Conservation (phyloP, 2,888 invertebrate species). For the Torymus aiolomorphi region DNA sequence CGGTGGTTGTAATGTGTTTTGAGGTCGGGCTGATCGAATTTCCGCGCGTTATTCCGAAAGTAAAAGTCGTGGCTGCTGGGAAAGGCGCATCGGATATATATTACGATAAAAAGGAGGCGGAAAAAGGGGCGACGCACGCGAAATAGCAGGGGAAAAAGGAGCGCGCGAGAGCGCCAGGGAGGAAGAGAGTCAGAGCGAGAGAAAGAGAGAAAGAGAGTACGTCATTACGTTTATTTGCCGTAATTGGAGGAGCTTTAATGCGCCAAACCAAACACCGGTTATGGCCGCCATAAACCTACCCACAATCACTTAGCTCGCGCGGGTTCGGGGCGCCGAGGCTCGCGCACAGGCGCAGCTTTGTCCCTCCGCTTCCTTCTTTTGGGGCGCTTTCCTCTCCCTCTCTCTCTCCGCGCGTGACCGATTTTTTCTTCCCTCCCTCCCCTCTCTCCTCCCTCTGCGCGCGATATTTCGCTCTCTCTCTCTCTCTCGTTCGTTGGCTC, state of each 20-base stretch:
- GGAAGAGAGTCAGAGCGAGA: constrained; percentile 22
- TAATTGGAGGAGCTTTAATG: constrained; percentile 72
- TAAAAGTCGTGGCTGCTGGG: too few species aligned
- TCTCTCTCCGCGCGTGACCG: neutral
- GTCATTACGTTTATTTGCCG: constrained; percentile 72
- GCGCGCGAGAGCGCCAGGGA: constrained; percentile 29
- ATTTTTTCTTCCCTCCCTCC: constrained; percentile 4
- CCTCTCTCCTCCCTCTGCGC: neutral
- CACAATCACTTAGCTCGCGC: constrained; percentile 71
- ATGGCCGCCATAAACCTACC: constrained; percentile 73
- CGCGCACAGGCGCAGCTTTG: constrained; percentile 20
- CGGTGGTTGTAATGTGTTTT: too few species aligned
- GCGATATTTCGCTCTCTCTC: constrained; percentile 1
- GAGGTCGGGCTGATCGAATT: too few species aligned
- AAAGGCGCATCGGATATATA: too few species aligned
- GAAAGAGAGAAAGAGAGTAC: constrained; percentile 9
- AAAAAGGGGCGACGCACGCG: neutral
- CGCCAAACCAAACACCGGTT: constrained; percentile 73
- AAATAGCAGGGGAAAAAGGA: constrained; percentile 24
- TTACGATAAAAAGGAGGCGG: neutral
- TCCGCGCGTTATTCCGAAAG: too few species aligned
- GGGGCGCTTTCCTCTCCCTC: constrained; percentile 3
- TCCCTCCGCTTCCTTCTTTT: neutral
- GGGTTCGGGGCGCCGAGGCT: neutral
- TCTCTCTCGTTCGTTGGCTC: neutral